Base-by-base conservation (phyloP, 2,113 vertebrate genomes). In the Perognathus longimembris region DNA sequence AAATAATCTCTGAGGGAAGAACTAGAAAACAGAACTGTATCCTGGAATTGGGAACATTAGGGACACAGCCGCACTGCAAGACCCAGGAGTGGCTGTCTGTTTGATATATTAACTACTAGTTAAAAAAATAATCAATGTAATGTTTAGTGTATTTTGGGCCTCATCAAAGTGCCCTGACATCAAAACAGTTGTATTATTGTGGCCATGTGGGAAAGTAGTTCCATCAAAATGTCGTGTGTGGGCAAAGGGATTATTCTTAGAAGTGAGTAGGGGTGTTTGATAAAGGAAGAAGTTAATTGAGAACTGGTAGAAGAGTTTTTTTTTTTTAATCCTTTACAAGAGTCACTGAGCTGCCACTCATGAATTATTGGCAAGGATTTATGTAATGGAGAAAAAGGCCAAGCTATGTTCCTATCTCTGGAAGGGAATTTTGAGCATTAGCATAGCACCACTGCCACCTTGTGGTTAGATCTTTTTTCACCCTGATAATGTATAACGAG, bases 371-470 rank as follows among this genome's bases (percentile, higher is more conserved):
- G 21, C 61, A 73, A 70, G 21, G 38, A 40, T 85, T 79, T 76
- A 28, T 45, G 34, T 34, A 73, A 73, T 17, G 24, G 40, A 34
- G 17, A 40, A 87, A 66, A 74, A 22, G 24, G 63, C 32, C 2
- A 15, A 4, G n/a, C 17, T 26, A 0, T 21, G 34, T 22, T 76
- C 24, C 17, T 0, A 1, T 8, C 42, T 8, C 8, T 17, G 12
- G 54, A 20, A 69, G 61, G 42, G 66, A 32, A 67, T n/a, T 11
- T 80, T 45, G 38, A 93, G 18, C 85, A 78, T 95, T 92, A 42
- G 70, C 4, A 7, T 96, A 85, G 34, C 97, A 4, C 90, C 79
- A 32, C 97, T 96, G 83, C 98, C 98, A 97, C 96, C 98, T 5
- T 63, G 97, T 98, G 98, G 98, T 70, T 69, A 45, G 45, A 45